Percentiles rank a stretch among this genome's conserved stretches.
These are phyloP conservation scores for Drosophila triauraria DNA, from an alignment of 1,140 invertebrate species.

Conservation along the genomic window DNA sequence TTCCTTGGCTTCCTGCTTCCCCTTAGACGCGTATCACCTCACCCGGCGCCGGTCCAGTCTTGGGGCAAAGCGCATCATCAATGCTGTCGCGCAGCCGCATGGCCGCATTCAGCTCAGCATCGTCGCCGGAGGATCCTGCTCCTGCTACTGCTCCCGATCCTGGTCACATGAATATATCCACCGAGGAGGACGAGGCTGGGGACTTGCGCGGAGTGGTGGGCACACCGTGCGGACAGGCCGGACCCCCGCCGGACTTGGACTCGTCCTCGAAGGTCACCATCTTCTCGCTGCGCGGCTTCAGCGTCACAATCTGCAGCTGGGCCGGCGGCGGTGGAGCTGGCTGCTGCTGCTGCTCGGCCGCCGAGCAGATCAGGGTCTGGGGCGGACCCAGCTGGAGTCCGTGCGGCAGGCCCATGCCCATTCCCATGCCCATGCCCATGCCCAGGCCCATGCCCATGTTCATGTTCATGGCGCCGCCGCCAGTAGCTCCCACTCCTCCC, in stretches of 20 bases:
- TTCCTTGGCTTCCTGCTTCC: neutral
- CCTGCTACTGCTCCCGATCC: neutral
- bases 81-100: slow-evolving; percentile 70
- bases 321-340: slow-evolving; percentile 71
- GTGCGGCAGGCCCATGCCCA: slow-evolving; percentile 70
- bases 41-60: slow-evolving; percentile 63
- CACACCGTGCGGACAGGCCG: slow-evolving; percentile 75
- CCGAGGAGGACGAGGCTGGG: neutral
- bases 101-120: slow-evolving; percentile 53
- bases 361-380: slow-evolving; percentile 74
- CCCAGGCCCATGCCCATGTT: slow-evolving; percentile 58
- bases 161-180: slow-evolving; percentile 88
- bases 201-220: slow-evolving; percentile 85
- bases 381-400: slow-evolving; percentile 75
- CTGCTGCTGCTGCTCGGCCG: slow-evolving; percentile 65
- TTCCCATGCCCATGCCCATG: slow-evolving; percentile 47
- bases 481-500: slow-evolving; percentile 46
- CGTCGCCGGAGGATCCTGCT: slow-evolving; percentile 22
- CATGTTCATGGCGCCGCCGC: slow-evolving; percentile 31
- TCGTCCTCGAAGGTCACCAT: slow-evolving; percentile 94
- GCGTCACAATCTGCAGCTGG: slow-evolving; percentile 76
- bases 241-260: slow-evolving; percentile 63
- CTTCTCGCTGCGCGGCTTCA: slow-evolving; percentile 88
- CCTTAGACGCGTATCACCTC: slow-evolving; percentile 82
- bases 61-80: slow-evolving; percentile 72